Conservation (phyloP, 92 coral and sea anemone genomes). For the Umimayanthus kanabou region DNA sequence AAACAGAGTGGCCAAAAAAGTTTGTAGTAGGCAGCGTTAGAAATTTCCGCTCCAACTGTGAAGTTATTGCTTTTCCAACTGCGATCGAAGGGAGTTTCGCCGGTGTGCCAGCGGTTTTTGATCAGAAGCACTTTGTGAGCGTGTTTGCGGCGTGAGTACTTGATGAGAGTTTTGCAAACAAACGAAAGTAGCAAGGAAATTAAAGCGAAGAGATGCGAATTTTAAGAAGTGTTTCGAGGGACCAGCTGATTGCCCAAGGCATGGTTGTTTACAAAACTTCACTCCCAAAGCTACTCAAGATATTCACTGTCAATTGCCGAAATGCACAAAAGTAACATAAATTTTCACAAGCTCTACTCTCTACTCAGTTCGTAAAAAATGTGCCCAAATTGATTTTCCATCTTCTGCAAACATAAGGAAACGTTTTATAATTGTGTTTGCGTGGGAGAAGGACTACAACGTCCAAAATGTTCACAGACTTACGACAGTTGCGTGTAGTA, state of each 20-base stretch:
- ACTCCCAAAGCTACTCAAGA: background rate
- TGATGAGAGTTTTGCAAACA: slow-evolving; percentile 12
- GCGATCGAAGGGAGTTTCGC: slow-evolving; percentile 28
- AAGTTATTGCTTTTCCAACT: slow-evolving; percentile 43
- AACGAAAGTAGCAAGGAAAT: background rate
- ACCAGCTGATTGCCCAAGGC: slow-evolving; percentile 34
- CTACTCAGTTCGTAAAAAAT: background rate
- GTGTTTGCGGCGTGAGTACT: background rate
- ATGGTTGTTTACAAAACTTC: background rate
- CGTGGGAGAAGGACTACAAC: background rate
- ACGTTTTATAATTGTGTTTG: background rate
- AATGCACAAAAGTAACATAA: background rate
- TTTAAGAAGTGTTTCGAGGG: slow-evolving; percentile 8
- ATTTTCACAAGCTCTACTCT: background rate
- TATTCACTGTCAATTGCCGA: background rate
- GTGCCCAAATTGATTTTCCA: background rate
- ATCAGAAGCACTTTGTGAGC: background rate
- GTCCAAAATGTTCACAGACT: background rate
- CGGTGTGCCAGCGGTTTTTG: slow-evolving; percentile 24
- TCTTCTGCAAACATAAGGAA: background rate
- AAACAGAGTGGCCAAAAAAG: slow-evolving; percentile 10
- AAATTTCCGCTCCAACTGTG: slow-evolving; percentile 46
- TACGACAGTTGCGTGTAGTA: background rate
- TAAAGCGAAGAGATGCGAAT: background rate
- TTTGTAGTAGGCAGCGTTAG: slow-evolving; percentile 3